These are phyloP conservation scores for Drosophila leonis DNA, from an alignment of 2,888 invertebrate species.

Conservation along the genomic window DNA sequence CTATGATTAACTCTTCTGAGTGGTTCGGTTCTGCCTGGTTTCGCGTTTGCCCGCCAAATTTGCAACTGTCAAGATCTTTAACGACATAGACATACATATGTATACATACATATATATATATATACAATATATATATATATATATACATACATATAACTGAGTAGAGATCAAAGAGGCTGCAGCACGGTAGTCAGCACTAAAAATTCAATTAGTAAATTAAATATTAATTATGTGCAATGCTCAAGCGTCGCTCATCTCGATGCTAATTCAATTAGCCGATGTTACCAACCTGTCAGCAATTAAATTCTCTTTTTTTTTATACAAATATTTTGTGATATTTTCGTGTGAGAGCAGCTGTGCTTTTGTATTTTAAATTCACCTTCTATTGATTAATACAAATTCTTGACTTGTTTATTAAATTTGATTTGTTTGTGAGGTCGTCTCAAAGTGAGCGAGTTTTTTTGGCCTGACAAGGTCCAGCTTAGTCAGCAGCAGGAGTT, in stretches of 20 bases:
- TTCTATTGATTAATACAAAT: conserved; percentile 19
- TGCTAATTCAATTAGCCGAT: conserved; percentile 73
- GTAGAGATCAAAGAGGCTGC: conserved; percentile 56
- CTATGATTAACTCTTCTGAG: conserved; percentile 10
- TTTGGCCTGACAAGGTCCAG: conserved; percentile 59
- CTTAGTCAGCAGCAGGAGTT: conserved; percentile 33
- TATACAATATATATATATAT: conserved; percentile 4
- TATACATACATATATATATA: background rate
- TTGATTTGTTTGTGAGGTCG: conserved; percentile 62
- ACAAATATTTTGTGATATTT: background rate
- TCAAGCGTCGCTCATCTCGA: conserved; percentile 32
- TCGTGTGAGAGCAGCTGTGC: conserved; percentile 26
- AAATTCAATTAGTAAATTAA: conserved; percentile 70
- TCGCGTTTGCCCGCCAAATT: conserved; percentile 57
- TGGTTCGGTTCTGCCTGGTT: conserved; percentile 45
- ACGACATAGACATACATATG: conserved; percentile 15
- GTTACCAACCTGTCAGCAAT: conserved; percentile 32
- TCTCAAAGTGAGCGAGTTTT: conserved; percentile 71
- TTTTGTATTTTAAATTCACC: background rate
- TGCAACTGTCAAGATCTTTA: conserved; percentile 60
- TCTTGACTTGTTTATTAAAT: conserved; percentile 53
- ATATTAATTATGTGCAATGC: conserved; percentile 67
- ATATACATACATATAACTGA: background rate
- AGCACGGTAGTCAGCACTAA: conserved; percentile 65
- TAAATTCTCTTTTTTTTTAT: conserved; percentile 16